These are phyloP conservation scores for Hoplias malabaricus DNA, from an alignment of 2,113 vertebrate species.

Conservation along the genomic window DNA sequence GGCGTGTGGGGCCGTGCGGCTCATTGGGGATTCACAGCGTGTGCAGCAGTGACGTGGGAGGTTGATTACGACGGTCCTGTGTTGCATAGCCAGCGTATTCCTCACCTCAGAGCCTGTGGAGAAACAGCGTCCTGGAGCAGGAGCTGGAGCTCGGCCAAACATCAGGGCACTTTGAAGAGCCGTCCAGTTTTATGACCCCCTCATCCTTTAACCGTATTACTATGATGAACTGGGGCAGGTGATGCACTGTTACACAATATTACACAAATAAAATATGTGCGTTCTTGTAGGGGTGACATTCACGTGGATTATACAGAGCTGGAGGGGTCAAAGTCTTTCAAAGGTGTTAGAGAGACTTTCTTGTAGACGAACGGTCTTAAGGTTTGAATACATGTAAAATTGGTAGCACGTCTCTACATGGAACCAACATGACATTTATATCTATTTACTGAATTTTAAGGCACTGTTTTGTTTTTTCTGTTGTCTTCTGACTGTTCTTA, in stretches of 20 bases:
- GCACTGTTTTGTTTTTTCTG: too few relatives aligned
- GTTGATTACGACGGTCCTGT: slow-evolving; percentile 17
- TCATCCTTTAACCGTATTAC: slow-evolving; percentile 57
- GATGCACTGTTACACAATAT: slow-evolving; percentile 30
- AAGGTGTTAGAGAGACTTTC: background rate
- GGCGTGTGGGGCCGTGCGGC: background rate
- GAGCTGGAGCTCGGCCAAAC: slow-evolving; percentile 48
- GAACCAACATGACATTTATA: too few relatives aligned
- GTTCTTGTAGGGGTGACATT: background rate
- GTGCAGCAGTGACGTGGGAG: background rate
- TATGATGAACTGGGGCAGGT: slow-evolving; percentile 57
- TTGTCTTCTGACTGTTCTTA: too few relatives aligned
- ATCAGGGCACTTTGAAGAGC: slow-evolving; percentile 47
- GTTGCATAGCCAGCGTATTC: slow-evolving; percentile 68
- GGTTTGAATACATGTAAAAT: too few relatives aligned
- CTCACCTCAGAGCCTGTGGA: slow-evolving; percentile 44
- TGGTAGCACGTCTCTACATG: too few relatives aligned
- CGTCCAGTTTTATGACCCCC: slow-evolving; percentile 53
- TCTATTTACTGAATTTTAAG: too few relatives aligned
- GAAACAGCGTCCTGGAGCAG: background rate
- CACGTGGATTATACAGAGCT: background rate
- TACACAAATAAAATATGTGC: slow-evolving; percentile 50
- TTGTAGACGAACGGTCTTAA: too few relatives aligned
- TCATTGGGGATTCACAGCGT: slow-evolving; percentile 28
- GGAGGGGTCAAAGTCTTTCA: background rate